phyloP scores from a whole-genome alignment of 2,888 invertebrate genomes.

The Himalopsyche kuldschensis region DNA sequence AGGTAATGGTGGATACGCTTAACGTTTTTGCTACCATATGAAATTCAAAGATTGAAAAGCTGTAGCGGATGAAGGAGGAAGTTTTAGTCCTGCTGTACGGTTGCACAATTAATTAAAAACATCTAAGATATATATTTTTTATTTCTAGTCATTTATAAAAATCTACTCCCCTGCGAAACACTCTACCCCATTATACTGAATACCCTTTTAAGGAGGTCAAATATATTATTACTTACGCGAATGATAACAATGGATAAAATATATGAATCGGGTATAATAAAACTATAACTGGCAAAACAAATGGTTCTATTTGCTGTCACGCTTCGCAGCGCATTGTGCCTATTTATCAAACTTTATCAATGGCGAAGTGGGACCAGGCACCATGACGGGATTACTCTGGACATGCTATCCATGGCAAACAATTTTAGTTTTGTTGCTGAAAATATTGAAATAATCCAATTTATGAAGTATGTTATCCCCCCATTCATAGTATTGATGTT shows the following conservation, averaged over 20 bases:
- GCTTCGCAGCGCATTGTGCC: slow-evolving; percentile 34
- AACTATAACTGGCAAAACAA: slow-evolving; percentile 39
- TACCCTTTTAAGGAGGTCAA: slow-evolving; percentile 39
- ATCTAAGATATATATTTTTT: neutral
- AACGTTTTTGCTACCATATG: no score
- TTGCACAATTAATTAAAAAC: no score
- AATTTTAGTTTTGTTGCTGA: slow-evolving; percentile 14
- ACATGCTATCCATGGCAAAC: neutral
- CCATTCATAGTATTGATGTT: neutral
- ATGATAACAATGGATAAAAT: slow-evolving; percentile 34
- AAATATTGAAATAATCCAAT: neutral
- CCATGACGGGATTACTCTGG: slow-evolving; percentile 26
- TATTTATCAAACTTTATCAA: slow-evolving; percentile 37
- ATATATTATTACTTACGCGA: slow-evolving; percentile 30
- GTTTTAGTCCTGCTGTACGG: no score
- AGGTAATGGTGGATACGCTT: no score
- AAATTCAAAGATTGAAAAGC: no score
- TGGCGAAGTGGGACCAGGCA: slow-evolving; percentile 25
- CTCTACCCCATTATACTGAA: slow-evolving; percentile 15
- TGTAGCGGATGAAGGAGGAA: no score
- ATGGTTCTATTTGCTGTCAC: slow-evolving; percentile 40
- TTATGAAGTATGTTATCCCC: neutral
- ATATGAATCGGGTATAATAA: slow-evolving; percentile 39
- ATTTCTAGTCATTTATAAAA: neutral
- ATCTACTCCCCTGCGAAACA: neutral